A percentile compares a stretch with the other conserved stretches of the same genome.
phyloP scores from a whole-genome alignment of 2,888 invertebrate genomes.

The Sinotaia quadrata region DNA sequence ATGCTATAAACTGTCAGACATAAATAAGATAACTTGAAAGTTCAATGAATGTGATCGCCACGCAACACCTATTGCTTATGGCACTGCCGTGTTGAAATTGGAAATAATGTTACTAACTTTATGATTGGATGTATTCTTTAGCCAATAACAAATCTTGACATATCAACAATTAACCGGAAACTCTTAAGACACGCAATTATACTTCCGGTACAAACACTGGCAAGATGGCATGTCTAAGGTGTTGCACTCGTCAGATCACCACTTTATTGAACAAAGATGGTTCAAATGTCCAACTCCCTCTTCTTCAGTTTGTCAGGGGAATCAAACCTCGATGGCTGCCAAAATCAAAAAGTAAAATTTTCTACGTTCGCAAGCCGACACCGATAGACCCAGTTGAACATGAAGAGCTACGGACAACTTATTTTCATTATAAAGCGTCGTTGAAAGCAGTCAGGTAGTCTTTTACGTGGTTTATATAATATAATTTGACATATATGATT shows the following conservation, averaged over 20 bases:
- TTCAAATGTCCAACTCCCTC: conserved; percentile 2
- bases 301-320: conserved; percentile 50
- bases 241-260: not conserved
- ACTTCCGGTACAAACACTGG: too few relatives aligned
- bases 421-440: conserved; percentile 46
- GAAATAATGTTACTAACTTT: not conserved
- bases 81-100: conserved; percentile 17
- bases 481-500: too few relatives aligned
- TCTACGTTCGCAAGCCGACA: conserved; percentile 53
- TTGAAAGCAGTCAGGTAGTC: conserved; percentile 42
- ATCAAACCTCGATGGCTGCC: conserved; percentile 63
- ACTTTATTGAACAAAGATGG: not conserved
- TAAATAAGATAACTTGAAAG: too few relatives aligned
- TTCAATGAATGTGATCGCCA: too few relatives aligned
- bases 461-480: too few relatives aligned
- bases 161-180: not conserved
- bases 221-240: conserved; percentile 17
- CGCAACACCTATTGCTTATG: not conserved
- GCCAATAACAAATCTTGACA: not conserved
- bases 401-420: conserved; percentile 41
- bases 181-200: not conserved
- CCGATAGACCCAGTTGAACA: conserved; percentile 50
- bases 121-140: conserved; percentile 14
- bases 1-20: too few relatives aligned
- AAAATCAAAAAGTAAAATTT: conserved; percentile 57